Percentiles rank a stretch among this genome's conserved stretches.
These are phyloP conservation scores for Orestias chungarensis DNA, from an alignment of 2,797 vertebrate species.

Conservation along the genomic window DNA sequence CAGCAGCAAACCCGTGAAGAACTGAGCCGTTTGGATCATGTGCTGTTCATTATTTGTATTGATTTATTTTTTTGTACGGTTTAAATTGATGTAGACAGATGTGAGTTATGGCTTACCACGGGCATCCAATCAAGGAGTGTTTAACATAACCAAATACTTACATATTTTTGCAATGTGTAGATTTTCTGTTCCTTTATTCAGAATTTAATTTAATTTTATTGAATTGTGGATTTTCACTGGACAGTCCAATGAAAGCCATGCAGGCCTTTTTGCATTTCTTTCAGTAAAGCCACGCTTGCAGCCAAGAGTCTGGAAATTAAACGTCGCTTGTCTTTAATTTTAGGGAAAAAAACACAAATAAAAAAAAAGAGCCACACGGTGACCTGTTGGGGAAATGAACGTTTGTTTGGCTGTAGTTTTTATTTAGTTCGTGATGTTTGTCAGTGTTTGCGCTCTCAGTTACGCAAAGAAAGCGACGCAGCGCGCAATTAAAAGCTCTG, in stretches of 20 bases:
- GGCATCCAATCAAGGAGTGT: neutral
- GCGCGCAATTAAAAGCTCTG: slow-evolving; percentile 79
- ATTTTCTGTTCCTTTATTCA: neutral
- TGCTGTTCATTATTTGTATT: slow-evolving; percentile 11
- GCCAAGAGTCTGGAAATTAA: neutral
- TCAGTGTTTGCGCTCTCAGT: slow-evolving; percentile 20
- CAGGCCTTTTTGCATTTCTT: neutral
- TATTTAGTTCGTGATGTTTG: slow-evolving; percentile 1
- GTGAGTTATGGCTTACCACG: neutral
- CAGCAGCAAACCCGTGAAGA: slow-evolving; percentile 27
- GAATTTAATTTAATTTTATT: neutral
- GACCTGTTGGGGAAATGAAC: neutral
- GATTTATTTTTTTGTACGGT: slow-evolving; percentile 40
- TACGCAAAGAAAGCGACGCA: slow-evolving; percentile 48
- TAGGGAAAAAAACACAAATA: too few species aligned
- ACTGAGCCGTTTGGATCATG: slow-evolving; percentile 55
- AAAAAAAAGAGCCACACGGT: neutral
- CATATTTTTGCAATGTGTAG: too few species aligned
- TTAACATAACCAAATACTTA: too few species aligned
- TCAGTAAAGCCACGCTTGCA: neutral
- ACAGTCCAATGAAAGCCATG: neutral
- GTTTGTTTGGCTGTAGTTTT: neutral
- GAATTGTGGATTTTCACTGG: too few species aligned
- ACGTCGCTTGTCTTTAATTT: neutral
- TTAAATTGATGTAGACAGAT: neutral